These are phyloP conservation scores for Asteroscopus sphinx DNA, from an alignment of 2,888 invertebrate species.

Conservation along the genomic window DNA sequence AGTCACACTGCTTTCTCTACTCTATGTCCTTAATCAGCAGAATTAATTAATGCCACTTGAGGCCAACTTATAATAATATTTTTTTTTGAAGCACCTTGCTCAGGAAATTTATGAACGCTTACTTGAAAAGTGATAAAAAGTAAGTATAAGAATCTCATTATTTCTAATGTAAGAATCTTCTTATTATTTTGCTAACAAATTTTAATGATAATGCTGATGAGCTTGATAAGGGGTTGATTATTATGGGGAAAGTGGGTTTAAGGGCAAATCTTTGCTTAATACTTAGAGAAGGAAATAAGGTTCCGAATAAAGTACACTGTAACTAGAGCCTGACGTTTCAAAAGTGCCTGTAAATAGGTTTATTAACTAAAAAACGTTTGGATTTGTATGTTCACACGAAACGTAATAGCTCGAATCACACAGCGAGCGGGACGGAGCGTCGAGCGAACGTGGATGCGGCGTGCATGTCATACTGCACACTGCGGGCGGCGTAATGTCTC, in stretches of 20 bases:
- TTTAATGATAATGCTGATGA: slow-evolving; percentile 9
- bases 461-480: too few species aligned
- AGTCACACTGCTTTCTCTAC: not conserved
- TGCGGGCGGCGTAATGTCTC: too few species aligned
- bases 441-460: too few species aligned
- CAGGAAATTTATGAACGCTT: slow-evolving; percentile 30
- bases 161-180: slow-evolving; percentile 27
- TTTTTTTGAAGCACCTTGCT: slow-evolving; percentile 35
- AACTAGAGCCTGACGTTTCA: too few species aligned
- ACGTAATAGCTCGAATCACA: too few species aligned
- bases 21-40: slow-evolving; percentile 32
- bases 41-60: slow-evolving; percentile 51
- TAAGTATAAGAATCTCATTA: slow-evolving; percentile 44
- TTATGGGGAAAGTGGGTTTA: not conserved
- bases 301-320: too few species aligned
- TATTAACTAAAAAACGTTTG: too few species aligned
- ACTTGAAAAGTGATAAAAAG: slow-evolving; percentile 48
- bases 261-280: not conserved
- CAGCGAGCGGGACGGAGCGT: too few species aligned
- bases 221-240: slow-evolving; percentile 6
- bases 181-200: slow-evolving; percentile 19
- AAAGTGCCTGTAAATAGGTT: too few species aligned
- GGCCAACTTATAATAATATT: slow-evolving; percentile 33
- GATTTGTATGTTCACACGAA: too few species aligned
- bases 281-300: too few species aligned